Evolutionary conservation across 2,888 invertebrate genomes (phyloP).

Genomic region (Catonia carolina): DNA sequence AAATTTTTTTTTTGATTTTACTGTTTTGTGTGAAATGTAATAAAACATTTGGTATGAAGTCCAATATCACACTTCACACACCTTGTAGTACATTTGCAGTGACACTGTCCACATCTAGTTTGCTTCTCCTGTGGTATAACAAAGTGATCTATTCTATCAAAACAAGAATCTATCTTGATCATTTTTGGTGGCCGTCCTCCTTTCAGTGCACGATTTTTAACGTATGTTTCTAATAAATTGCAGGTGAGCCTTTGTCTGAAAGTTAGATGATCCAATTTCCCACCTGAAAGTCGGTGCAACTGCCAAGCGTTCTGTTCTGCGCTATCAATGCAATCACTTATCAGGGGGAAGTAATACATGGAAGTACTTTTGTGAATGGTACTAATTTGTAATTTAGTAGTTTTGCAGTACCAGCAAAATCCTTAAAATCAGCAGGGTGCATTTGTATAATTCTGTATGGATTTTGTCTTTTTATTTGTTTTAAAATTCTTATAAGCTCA

Average conservation of each 20-base stretch:
- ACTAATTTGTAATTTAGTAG: too few species aligned
- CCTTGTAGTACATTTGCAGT: slow-evolving; percentile 12
- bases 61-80: slow-evolving; percentile 20
- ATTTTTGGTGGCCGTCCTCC: slow-evolving; percentile 8
- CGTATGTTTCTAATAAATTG: slow-evolving; percentile 9
- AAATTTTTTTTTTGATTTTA: too few species aligned
- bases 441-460: slow-evolving; percentile 11
- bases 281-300: slow-evolving; percentile 29
- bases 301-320: slow-evolving; percentile 37
- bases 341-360: slow-evolving; percentile 36
- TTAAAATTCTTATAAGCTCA: neutral
- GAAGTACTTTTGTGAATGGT: too few species aligned
- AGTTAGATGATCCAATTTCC: slow-evolving; percentile 31
- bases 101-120: slow-evolving; percentile 18
- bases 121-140: slow-evolving; percentile 20
- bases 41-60: slow-evolving; percentile 13
- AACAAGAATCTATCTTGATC: slow-evolving; percentile 12
- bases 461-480: neutral
- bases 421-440: slow-evolving; percentile 2
- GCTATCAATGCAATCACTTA: slow-evolving; percentile 34
- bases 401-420: neutral
- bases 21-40: slow-evolving; percentile 9
- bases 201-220: neutral
- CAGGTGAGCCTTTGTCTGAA: slow-evolving; percentile 32
- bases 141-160: slow-evolving; percentile 18